These are phyloP conservation scores for Hoplias malabaricus DNA, from an alignment of 2,113 vertebrate species.

Conservation along the genomic window DNA sequence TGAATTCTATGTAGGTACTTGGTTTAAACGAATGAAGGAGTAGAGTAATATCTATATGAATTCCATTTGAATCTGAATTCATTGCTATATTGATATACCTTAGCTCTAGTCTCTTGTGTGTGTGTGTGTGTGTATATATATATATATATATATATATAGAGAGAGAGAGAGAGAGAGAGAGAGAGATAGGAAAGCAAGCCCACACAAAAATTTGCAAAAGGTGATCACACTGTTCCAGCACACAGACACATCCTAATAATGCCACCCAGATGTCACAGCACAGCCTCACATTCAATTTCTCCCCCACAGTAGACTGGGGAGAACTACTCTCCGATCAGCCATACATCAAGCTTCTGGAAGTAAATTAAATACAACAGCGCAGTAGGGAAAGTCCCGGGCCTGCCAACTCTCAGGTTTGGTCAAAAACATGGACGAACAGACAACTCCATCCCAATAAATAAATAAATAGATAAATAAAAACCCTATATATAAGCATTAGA, in stretches of 20 bases:
- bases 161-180: conserved; percentile 47
- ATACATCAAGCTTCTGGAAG: conserved; percentile 52
- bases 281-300: conserved; percentile 57
- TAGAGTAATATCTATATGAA: too few relatives aligned
- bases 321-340: conserved; percentile 56
- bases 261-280: conserved; percentile 64
- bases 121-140: too few relatives aligned
- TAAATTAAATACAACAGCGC: conserved; percentile 53
- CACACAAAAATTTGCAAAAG: conserved; percentile 45
- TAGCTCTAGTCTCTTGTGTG: neutral
- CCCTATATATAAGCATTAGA: too few relatives aligned
- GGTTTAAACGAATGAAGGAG: too few relatives aligned
- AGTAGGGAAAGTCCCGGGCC: conserved; percentile 28
- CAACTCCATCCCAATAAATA: too few relatives aligned
- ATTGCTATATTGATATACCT: too few relatives aligned
- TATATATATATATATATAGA: too few relatives aligned
- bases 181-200: too few relatives aligned
- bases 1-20: too few relatives aligned
- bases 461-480: too few relatives aligned
- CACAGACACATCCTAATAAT: conserved; percentile 57
- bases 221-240: conserved; percentile 57
- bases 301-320: conserved; percentile 53
- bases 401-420: conserved; percentile 17
- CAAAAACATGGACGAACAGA: too few relatives aligned
- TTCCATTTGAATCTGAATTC: too few relatives aligned